Conservation (phyloP, 2,888 invertebrate species). For the Megastigmus dorsalis region DNA sequence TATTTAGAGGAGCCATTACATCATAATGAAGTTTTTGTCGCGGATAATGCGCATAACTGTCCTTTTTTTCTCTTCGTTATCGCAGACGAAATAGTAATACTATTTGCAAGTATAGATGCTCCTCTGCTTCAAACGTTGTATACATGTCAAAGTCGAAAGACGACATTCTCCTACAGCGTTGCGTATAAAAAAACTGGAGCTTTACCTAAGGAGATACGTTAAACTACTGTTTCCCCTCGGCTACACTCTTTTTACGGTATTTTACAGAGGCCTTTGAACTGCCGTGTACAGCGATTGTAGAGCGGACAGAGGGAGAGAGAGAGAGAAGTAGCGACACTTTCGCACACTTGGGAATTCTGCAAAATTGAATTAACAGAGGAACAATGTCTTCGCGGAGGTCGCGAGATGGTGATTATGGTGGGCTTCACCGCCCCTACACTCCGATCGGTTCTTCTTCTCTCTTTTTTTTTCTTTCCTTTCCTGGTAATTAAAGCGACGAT, state of each 20-base stretch:
- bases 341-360: conserved; percentile 30
- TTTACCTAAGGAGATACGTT: conserved; percentile 3
- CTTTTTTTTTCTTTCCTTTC: too few species aligned
- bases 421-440: background rate
- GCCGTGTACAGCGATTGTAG: too few species aligned
- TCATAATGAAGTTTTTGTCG: background rate
- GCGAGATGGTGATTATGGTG: background rate
- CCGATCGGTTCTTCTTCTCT: background rate
- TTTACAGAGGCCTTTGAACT: conserved; percentile 43
- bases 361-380: conserved; percentile 46
- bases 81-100: background rate
- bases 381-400: too few species aligned
- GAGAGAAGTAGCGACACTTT: conserved; percentile 29
- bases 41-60: background rate
- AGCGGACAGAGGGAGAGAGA: too few species aligned
- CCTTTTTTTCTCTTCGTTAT: conserved; percentile 19
- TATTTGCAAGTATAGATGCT: background rate
- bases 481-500: background rate
- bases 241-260: conserved; percentile 16
- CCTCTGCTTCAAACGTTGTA: too few species aligned
- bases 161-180: background rate
- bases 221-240: conserved; percentile 21
- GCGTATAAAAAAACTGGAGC: background rate
- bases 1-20: background rate
- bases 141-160: background rate